Evolutionary conservation across 2,113 vertebrate species (phyloP).

Genomic region (Tapirus terrestris): DNA sequence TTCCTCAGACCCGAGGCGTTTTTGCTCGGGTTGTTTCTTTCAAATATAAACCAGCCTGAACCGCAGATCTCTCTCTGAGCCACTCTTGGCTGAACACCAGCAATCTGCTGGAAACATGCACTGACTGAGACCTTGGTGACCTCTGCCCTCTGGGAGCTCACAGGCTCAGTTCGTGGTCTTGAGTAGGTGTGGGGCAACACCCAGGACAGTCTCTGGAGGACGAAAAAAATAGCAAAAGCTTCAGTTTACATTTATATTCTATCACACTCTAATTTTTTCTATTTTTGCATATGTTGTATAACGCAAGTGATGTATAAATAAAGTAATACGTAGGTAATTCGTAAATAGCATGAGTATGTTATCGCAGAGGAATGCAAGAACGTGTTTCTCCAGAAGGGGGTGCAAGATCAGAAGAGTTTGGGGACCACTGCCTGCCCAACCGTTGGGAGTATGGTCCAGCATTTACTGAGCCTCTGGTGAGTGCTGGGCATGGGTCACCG

Average conservation of each 20-base stretch:
- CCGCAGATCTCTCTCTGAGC: neutral
- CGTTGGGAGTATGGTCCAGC: too few relatives aligned
- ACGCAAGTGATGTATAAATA: neutral
- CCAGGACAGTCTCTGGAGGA: neutral
- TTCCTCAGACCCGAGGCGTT: rapidly evolving
- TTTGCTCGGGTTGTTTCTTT: neutral
- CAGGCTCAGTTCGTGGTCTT: neutral
- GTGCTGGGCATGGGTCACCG: neutral
- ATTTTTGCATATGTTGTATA: neutral
- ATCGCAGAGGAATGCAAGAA: neutral
- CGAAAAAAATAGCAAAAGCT: neutral
- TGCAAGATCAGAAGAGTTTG: neutral
- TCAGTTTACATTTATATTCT: neutral
- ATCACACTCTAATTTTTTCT: neutral
- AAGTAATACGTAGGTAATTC: neutral
- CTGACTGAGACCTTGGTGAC: neutral
- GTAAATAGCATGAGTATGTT: neutral
- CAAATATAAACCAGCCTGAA: neutral
- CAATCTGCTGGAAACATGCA: rapidly evolving
- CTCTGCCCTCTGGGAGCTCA: neutral
- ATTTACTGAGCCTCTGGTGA: neutral
- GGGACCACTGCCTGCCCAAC: neutral
- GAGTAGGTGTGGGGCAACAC: neutral
- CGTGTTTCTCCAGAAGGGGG: neutral
- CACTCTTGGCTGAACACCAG: neutral